These are phyloP conservation scores for Idris sp. DNA, from an alignment of 1,140 invertebrate genomes.

Conservation along the genomic window DNA sequence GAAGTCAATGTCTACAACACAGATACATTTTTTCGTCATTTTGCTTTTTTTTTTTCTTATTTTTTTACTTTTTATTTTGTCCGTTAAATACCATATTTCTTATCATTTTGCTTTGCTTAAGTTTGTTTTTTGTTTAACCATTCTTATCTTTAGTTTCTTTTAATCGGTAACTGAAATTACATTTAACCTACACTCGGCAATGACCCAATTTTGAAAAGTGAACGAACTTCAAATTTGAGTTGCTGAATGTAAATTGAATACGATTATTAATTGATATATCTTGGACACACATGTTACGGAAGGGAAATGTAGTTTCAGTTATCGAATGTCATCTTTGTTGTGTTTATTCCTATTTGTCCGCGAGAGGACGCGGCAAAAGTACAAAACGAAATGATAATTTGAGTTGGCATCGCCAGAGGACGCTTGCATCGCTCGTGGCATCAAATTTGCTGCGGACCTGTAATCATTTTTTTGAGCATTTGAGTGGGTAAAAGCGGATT, in stretches of 20 bases:
- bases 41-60: no score
- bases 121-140: no score
- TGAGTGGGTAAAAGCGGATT: conserved; percentile 53
- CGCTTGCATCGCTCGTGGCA: conserved; percentile 17
- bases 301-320: no score
- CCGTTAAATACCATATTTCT: conserved; percentile 28
- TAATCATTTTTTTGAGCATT: conserved; percentile 54
- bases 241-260: no score
- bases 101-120: no score
- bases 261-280: no score
- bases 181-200: no score
- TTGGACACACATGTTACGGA: conserved; percentile 14
- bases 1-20: conserved; percentile 76
- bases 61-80: conserved; percentile 41
- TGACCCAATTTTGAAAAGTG: no score
- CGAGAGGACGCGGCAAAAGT: conserved; percentile 16
- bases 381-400: conserved; percentile 38
- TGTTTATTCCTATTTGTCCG: conserved; percentile 22
- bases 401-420: conserved; percentile 11
- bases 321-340: no score
- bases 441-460: conserved; percentile 13
- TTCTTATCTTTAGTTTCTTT: no score
- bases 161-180: no score
- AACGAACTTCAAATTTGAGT: no score
- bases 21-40: conserved; percentile 71